Evolutionary conservation across 2,888 invertebrate species (phyloP).

Genomic region (Beris morrisii): DNA sequence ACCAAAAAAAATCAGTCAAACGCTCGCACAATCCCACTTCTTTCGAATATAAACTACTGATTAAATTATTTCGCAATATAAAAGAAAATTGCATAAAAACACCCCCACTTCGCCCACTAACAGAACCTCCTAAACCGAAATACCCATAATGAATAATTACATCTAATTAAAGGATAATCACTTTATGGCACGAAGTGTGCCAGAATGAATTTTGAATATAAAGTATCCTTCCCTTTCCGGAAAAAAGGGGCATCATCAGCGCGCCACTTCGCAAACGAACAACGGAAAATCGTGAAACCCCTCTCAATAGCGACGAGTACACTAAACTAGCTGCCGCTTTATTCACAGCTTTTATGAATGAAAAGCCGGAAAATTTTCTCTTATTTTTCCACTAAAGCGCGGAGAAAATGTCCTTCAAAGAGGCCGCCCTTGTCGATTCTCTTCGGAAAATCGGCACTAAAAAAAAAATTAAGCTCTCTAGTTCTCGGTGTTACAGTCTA

Average conservation of each 20-base stretch:
- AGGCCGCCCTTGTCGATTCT: not conserved
- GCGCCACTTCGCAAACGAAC: not conserved
- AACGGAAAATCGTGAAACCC: not conserved
- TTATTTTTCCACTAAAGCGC: not conserved
- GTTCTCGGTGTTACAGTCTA: conserved; percentile 24
- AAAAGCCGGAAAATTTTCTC: not conserved
- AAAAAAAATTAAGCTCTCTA: not conserved
- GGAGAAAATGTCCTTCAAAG: not conserved
- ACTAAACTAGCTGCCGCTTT: not conserved
- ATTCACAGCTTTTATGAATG: conserved; percentile 17
- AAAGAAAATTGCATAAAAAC: no score
- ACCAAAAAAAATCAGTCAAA: no score
- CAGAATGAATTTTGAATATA: conserved; percentile 32
- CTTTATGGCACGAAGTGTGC: conserved; percentile 36
- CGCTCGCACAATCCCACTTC: no score
- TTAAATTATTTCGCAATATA: no score
- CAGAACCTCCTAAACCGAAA: conserved; percentile 24
- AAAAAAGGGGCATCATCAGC: not conserved
- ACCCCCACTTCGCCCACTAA: not conserved
- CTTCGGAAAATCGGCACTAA: not conserved
- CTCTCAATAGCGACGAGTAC: not conserved
- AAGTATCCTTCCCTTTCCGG: not conserved
- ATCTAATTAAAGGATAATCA: conserved; percentile 37
- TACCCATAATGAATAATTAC: conserved; percentile 36
- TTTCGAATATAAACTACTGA: no score